Evolutionary conservation across 2,797 vertebrate species (phyloP).

Genomic region (Pantherophis vulpinus): DNA sequence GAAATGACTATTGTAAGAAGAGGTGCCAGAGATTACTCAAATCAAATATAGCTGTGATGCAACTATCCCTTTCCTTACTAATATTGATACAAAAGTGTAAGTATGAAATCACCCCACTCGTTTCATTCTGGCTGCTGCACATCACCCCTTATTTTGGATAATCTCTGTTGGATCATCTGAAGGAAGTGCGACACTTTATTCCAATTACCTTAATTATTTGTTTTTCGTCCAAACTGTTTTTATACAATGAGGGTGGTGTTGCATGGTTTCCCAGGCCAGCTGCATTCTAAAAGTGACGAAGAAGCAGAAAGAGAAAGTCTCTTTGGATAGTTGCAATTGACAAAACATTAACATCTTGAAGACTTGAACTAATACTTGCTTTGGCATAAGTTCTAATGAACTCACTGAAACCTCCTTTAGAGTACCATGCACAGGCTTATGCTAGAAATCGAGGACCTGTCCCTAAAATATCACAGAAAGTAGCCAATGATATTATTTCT

Average conservation of each 20-base stretch:
- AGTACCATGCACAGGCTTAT: neutral
- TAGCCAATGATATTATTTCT: neutral
- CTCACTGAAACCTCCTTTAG: neutral
- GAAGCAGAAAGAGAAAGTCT: neutral
- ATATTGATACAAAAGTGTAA: neutral
- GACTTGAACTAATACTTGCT: neutral
- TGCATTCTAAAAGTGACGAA: constrained; percentile 22
- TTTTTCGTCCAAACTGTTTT: neutral
- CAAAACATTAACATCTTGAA: too few species aligned
- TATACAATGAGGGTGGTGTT: neutral
- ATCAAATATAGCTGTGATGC: neutral
- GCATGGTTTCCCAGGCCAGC: neutral
- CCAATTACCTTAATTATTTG: constrained; percentile 29
- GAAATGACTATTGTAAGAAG: neutral
- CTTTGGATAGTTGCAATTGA: neutral
- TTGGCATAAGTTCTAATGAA: neutral
- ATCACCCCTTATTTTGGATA: neutral
- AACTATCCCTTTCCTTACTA: neutral
- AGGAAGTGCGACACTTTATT: neutral
- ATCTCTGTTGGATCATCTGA: neutral
- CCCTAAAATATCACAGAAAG: too few species aligned
- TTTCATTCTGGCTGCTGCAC: neutral
- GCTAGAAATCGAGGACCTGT: neutral
- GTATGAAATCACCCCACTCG: neutral
- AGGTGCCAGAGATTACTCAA: neutral